phyloP scores from a whole-genome alignment of 53 echinoderm and acorn worm genomes.

The Paracentrotus lividus region DNA sequence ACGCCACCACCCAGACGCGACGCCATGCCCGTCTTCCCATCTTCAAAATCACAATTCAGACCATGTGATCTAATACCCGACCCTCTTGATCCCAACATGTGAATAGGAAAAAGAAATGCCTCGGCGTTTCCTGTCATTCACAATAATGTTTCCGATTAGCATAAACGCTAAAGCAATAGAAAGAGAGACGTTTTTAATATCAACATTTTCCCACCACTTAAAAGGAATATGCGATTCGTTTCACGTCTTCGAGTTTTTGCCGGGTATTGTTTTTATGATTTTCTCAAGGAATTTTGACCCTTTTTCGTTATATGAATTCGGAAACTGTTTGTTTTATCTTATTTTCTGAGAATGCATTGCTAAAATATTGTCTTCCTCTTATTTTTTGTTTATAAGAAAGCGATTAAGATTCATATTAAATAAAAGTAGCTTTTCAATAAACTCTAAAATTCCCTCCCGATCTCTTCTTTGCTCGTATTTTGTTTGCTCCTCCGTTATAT shows the following conservation, averaged over 20 bases:
- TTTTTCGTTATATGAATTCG: neutral
- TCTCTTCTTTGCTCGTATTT: neutral
- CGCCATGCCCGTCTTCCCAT: constrained; percentile 8
- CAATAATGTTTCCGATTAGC: constrained; percentile 27
- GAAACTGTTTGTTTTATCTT: neutral
- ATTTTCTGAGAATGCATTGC: neutral
- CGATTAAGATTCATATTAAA: neutral
- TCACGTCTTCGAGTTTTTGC: neutral
- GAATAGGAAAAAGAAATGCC: constrained; percentile 23
- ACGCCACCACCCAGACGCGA: constrained; percentile 16
- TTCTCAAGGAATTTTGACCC: neutral
- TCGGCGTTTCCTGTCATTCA: constrained; percentile 25
- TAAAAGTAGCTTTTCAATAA: neutral
- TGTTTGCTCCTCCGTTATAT: too few relatives aligned
- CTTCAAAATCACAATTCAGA: constrained; percentile 30
- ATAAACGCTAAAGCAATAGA: neutral
- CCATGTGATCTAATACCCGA: constrained; percentile 13
- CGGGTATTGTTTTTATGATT: neutral
- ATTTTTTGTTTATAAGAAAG: neutral
- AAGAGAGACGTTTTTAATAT: constrained; percentile 1
- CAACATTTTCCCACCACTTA: constrained; percentile 21
- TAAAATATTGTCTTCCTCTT: neutral
- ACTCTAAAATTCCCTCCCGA: neutral
- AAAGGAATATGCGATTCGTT: constrained; percentile 7
- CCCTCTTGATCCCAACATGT: constrained; percentile 13